Conservation (phyloP, 2,888 invertebrate species). For the Diarsia dahlii region DNA sequence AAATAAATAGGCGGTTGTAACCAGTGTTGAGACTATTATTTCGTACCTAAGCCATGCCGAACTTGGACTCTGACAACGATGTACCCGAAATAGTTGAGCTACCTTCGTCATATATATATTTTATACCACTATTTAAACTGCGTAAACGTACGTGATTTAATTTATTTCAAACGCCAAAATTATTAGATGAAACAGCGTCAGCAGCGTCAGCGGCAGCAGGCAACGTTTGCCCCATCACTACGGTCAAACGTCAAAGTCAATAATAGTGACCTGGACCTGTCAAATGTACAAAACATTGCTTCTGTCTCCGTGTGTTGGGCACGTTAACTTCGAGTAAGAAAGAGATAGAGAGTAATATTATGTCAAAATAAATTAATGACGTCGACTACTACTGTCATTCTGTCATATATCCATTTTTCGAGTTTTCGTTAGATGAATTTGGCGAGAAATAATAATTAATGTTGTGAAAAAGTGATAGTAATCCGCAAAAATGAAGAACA, state of each 20-base stretch:
- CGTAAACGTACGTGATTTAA: too few relatives aligned
- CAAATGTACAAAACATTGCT: not conserved
- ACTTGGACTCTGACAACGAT: too few relatives aligned
- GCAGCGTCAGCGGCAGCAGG: too few relatives aligned
- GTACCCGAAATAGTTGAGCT: too few relatives aligned
- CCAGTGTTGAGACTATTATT: too few relatives aligned
- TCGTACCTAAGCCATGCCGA: too few relatives aligned
- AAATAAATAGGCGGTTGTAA: too few relatives aligned
- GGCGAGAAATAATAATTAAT: conserved; percentile 24
- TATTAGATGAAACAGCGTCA: too few relatives aligned
- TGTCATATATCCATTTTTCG: not conserved
- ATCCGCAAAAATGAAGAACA: conserved; percentile 94
- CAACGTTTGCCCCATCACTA: not conserved
- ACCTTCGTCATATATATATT: too few relatives aligned
- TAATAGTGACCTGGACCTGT: conserved; percentile 19
- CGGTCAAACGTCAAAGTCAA: conserved; percentile 1
- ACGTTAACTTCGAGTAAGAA: too few relatives aligned
- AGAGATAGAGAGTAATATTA: conserved; percentile 3
- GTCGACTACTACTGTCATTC: conserved; percentile 5
- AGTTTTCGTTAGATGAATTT: conserved; percentile 10
- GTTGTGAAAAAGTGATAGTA: conserved; percentile 46
- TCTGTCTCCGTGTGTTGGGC: not conserved
- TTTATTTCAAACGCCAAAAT: too few relatives aligned
- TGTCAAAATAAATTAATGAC: conserved; percentile 21
- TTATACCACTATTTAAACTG: too few relatives aligned